Percentiles rank a stretch among this genome's conserved stretches.
Conservation (phyloP, 2,113 vertebrate genomes). For the Leptobrachium leishanense region DNA sequence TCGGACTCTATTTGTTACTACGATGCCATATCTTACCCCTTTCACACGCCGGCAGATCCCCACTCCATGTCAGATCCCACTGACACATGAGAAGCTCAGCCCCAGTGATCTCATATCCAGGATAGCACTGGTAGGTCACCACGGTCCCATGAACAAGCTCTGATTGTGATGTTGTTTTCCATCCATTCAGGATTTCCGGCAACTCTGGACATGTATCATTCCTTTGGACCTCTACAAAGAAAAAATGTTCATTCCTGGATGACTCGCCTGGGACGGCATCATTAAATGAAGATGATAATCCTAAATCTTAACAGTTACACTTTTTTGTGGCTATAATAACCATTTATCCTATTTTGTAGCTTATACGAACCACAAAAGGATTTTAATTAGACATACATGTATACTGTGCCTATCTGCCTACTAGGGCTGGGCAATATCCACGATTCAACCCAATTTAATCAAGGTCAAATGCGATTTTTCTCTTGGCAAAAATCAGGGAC, state of each 20-base stretch:
- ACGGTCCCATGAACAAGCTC: conserved; percentile 90
- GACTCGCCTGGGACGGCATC: too few species aligned
- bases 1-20: background rate
- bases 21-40: conserved; percentile 68
- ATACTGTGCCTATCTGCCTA: too few species aligned
- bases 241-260: background rate
- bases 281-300: too few species aligned
- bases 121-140: conserved; percentile 94
- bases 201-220: conserved; percentile 94
- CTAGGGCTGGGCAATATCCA: too few species aligned
- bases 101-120: conserved; percentile 83
- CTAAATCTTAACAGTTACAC: too few species aligned
- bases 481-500: too few species aligned
- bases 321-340: too few species aligned
- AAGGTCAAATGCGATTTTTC: too few species aligned
- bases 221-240: conserved; percentile 81
- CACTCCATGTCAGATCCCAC: conserved; percentile 95
- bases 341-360: too few species aligned
- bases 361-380: too few species aligned
- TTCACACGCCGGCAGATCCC: conserved; percentile 85
- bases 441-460: too few species aligned
- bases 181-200: conserved; percentile 89
- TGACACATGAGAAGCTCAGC: conserved; percentile 92
- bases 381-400: too few species aligned
- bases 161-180: conserved; percentile 89